Evolutionary conservation across 1,140 invertebrate genomes (phyloP).

Genomic region (Zaprionus inermis): DNA sequence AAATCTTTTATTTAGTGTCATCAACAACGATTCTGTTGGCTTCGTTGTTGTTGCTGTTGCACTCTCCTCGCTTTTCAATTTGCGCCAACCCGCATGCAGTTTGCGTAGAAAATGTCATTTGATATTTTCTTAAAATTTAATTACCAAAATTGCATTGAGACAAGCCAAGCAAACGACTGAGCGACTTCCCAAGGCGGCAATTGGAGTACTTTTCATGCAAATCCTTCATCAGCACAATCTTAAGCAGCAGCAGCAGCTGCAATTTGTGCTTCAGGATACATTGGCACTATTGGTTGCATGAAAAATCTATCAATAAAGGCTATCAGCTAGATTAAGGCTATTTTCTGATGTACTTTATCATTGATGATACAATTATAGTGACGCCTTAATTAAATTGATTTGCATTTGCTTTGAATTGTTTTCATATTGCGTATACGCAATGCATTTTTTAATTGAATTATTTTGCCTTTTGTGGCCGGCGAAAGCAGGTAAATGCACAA

Average conservation of each 20-base stretch:
- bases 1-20: constrained; percentile 83
- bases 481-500: constrained; percentile 33
- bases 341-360: not conserved
- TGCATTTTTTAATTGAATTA: constrained; percentile 73
- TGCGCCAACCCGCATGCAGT: constrained; percentile 45
- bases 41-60: constrained; percentile 16
- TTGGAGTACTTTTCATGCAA: not conserved
- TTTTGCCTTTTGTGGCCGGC: constrained; percentile 42
- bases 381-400: constrained; percentile 70
- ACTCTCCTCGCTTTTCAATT: constrained; percentile 46
- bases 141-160: constrained; percentile 69
- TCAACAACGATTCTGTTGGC: constrained; percentile 50
- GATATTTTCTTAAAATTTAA: constrained; percentile 75
- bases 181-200: not conserved
- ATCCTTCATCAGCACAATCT: not conserved
- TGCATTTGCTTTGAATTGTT: constrained; percentile 71
- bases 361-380: constrained; percentile 42
- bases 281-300: not conserved
- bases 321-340: constrained; percentile 50
- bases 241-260: not conserved
- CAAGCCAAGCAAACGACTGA: constrained; percentile 9
- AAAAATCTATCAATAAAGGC: constrained; percentile 22
- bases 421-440: constrained; percentile 56
- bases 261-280: not conserved
- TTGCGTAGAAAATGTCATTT: constrained; percentile 53